Conservation (phyloP, 2,797 vertebrate genomes). For the Uromys caudimaculatus region DNA sequence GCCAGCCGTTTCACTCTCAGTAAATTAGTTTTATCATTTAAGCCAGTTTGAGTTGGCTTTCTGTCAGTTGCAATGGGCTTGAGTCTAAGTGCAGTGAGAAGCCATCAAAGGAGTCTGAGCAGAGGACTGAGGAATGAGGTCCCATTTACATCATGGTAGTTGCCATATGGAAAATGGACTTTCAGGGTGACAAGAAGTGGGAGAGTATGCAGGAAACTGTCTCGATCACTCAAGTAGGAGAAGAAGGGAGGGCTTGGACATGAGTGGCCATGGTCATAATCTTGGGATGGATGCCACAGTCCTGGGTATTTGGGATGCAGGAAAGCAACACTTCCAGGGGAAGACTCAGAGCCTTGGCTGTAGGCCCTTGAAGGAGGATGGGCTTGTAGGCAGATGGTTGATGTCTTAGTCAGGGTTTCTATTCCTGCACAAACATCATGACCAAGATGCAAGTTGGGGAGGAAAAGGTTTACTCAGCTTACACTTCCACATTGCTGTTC, state of each 20-base stretch:
- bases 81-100: slow-evolving; percentile 58
- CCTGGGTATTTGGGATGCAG: fast-evolving
- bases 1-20: not conserved
- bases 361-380: not conserved
- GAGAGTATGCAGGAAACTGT: not conserved
- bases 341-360: not conserved
- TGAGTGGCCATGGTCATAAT: not conserved
- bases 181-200: not conserved
- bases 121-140: not conserved
- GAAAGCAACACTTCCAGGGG: not conserved
- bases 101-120: slow-evolving; percentile 40
- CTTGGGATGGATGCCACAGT: not conserved
- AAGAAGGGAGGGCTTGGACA: not conserved
- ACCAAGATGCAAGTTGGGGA: too few relatives aligned
- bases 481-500: too few relatives aligned
- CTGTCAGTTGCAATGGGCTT: slow-evolving; percentile 47
- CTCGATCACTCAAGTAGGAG: not conserved
- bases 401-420: too few relatives aligned
- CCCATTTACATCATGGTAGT: not conserved
- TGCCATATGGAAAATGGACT: not conserved
- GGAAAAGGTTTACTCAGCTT: too few relatives aligned
- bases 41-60: slow-evolving; percentile 42
- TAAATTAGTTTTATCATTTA: slow-evolving; percentile 48
- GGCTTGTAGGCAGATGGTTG: not conserved
- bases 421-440: too few relatives aligned